These are phyloP conservation scores for Stegana nigrithorax DNA, from an alignment of 2,888 invertebrate species.

Conservation along the genomic window DNA sequence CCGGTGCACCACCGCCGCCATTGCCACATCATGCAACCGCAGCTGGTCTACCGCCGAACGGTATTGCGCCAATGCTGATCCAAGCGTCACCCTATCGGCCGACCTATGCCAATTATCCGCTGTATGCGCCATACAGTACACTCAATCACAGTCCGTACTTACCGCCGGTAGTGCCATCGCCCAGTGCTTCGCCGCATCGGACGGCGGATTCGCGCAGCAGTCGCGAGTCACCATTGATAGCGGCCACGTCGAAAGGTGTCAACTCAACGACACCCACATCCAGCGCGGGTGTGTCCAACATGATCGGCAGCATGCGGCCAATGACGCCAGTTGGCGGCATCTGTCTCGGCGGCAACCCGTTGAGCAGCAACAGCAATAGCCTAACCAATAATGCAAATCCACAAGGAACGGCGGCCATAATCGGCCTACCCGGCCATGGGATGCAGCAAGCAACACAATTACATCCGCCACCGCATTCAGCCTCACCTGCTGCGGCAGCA, in stretches of 20 bases:
- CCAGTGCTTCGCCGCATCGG: conserved; percentile 73
- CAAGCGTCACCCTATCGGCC: conserved; percentile 65
- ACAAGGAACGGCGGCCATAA: conserved; percentile 28
- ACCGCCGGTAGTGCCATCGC: conserved; percentile 73
- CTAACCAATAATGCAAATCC: conserved; percentile 41
- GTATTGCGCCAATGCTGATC: conserved; percentile 58
- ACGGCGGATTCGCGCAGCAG: conserved; percentile 70
- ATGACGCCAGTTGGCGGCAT: conserved; percentile 40
- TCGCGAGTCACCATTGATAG: conserved; percentile 56
- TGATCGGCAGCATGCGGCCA: conserved; percentile 39
- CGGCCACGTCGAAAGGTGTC: conserved; percentile 38
- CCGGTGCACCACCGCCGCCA: conserved; percentile 41
- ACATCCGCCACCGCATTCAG: conserved; percentile 37
- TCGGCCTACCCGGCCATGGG: background rate
- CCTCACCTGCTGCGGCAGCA: conserved; percentile 27
- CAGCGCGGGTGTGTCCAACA: conserved; percentile 22
- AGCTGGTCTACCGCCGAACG: conserved; percentile 51
- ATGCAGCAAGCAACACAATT: conserved; percentile 29
- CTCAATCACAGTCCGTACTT: conserved; percentile 83
- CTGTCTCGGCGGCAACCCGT: conserved; percentile 20
- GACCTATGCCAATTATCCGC: conserved; percentile 69
- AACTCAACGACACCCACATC: conserved; percentile 34
- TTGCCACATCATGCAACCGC: conserved; percentile 54
- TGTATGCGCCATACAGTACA: conserved; percentile 84
- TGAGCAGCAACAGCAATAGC: conserved; percentile 38